Conservation (phyloP, 2,113 vertebrate genomes). For the Myiopsitta monachus region DNA sequence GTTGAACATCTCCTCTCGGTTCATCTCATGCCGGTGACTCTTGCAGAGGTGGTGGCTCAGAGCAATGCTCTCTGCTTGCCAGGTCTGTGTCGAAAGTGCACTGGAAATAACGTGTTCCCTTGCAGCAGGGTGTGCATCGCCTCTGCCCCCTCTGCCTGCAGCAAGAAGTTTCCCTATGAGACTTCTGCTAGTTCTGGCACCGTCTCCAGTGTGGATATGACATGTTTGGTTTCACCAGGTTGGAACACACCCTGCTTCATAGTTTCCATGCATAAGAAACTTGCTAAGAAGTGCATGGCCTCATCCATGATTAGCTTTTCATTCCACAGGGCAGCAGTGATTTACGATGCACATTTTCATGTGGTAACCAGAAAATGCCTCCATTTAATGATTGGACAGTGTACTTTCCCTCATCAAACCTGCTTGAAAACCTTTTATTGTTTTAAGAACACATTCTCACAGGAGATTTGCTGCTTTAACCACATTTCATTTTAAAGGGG, state of each 20-base stretch:
- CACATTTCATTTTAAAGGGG: background rate
- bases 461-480: background rate
- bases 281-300: background rate
- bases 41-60: background rate
- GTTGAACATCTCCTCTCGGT: rapidly evolving
- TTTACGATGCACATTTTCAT: slow-evolving; percentile 37
- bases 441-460: background rate
- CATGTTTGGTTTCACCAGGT: background rate
- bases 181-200: background rate
- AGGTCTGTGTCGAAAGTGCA: rapidly evolving
- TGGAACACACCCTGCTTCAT: background rate
- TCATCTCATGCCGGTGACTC: background rate
- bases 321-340: background rate
- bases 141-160: background rate
- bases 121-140: rapidly evolving
- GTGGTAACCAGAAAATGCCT: slow-evolving; percentile 8
- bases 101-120: background rate
- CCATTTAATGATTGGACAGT: background rate
- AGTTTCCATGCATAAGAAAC: background rate
- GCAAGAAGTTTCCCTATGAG: background rate
- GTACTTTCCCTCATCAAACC: slow-evolving; percentile 35
- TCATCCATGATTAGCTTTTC: background rate
- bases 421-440: background rate
- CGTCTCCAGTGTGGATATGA: background rate
- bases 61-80: background rate